These are phyloP conservation scores for Venusia cambrica DNA, from an alignment of 2,888 invertebrate species.

Conservation along the genomic window DNA sequence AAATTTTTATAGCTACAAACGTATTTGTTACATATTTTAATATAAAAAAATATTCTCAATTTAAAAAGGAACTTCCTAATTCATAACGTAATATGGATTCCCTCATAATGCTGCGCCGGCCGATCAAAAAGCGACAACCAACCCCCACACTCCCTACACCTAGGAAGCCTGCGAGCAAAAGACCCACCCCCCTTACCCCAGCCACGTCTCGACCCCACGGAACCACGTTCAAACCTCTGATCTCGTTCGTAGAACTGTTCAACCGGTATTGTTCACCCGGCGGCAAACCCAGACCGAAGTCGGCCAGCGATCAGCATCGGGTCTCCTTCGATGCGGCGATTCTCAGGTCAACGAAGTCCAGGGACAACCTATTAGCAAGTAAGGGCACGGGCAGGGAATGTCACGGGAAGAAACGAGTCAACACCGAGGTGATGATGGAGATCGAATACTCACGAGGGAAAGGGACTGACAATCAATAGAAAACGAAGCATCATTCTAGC, in stretches of 20 bases:
- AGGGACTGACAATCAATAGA: not conserved
- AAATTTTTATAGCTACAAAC: too few species aligned
- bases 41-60: too few species aligned
- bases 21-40: slow-evolving; percentile 31
- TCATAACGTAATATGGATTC: slow-evolving; percentile 32
- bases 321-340: not conserved
- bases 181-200: too few species aligned
- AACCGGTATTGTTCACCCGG: too few species aligned
- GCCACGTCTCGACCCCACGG: too few species aligned
- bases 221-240: too few species aligned
- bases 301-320: slow-evolving; percentile 1
- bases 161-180: too few species aligned
- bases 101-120: slow-evolving; percentile 28
- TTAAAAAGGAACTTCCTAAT: too few species aligned
- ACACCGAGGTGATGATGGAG: slow-evolving; percentile 26
- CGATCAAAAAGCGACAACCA: slow-evolving; percentile 8
- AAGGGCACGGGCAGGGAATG: not conserved
- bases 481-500: too few species aligned
- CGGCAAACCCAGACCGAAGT: slow-evolving; percentile 8
- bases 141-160: too few species aligned
- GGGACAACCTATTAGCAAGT: slow-evolving; percentile 4
- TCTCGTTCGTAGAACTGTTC: slow-evolving; percentile 42
- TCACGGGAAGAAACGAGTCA: not conserved
- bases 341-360: slow-evolving; percentile 5
- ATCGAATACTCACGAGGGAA: slow-evolving; percentile 21